A percentile compares a stretch with the other conserved stretches of the same genome.
These are phyloP conservation scores for Leuciscus waleckii DNA, from an alignment of 2,797 vertebrate species.

Conservation along the genomic window DNA sequence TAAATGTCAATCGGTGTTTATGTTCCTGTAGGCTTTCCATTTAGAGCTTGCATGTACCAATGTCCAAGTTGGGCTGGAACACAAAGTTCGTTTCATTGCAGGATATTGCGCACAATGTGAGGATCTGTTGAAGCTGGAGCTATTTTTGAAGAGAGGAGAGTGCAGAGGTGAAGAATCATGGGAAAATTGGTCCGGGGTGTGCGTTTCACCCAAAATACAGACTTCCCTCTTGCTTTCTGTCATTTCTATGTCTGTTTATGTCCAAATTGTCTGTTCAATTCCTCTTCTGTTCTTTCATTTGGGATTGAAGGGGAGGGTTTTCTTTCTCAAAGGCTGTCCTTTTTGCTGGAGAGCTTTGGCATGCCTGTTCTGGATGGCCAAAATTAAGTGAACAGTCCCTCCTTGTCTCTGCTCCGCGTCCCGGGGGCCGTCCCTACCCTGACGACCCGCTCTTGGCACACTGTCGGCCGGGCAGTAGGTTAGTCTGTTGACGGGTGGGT, in stretches of 20 bases:
- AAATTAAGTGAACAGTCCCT: constrained; percentile 74
- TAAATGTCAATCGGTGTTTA: constrained; percentile 9
- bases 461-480: constrained; percentile 1
- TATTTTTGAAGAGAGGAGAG: constrained; percentile 67
- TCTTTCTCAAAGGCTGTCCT: constrained; percentile 71
- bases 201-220: constrained; percentile 48
- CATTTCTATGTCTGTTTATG: constrained; percentile 37
- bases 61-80: constrained; percentile 11
- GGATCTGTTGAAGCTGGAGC: constrained; percentile 67
- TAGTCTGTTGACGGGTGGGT: constrained; percentile 24
- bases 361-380: constrained; percentile 66
- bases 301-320: constrained; percentile 65
- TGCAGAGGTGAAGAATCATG: constrained; percentile 46
- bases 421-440: constrained; percentile 30
- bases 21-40: constrained; percentile 27
- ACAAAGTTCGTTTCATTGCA: constrained; percentile 26
- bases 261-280: constrained; percentile 69
- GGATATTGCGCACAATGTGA: constrained; percentile 66
- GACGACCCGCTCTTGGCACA: constrained; percentile 38
- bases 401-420: constrained; percentile 67
- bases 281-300: constrained; percentile 73
- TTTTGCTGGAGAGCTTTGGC: constrained; percentile 71
- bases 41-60: background rate
- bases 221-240: constrained; percentile 31
- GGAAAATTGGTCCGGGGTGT: constrained; percentile 28